Evolutionary conservation across 2,113 vertebrate genomes (phyloP), one percentile per base, ranked within the genome.

Genomic region (Antechinus stuartii): DNA sequence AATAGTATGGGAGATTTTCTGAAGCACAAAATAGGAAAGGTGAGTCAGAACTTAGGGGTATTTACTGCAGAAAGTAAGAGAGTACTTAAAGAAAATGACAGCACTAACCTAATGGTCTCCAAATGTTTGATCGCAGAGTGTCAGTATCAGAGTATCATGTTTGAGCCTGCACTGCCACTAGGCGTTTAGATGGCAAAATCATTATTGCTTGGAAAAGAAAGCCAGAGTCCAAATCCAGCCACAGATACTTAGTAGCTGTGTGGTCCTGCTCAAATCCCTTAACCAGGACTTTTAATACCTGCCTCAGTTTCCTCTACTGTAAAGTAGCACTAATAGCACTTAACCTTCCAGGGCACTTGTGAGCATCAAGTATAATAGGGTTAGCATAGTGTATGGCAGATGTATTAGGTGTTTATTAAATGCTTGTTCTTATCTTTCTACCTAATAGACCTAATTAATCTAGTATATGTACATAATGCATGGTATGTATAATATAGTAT

Each of bases 51-150:
- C 68, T 53, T 92, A 19, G 89, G 90, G 10, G 47, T 92, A 47
- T 90, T 93, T 96, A 25, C 91, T n/a, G 55, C 42, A 95, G 56
- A 92, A 55, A 42, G 16, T 94, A 68, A 76, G 47, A 26, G 30
- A 95, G 35, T n/a, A 61, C 90, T 90, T 27, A 95, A 3, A 93
- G 47, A 91, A 93, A 92, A 93, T 56, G 84, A 49, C 27, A 56
- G 49, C 23, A 0, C 26, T 93, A n/a, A 53, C 30, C 47, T 94
- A 55, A 92, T 84, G 35, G 19, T 84, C 68, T 42, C 68, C 68
- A 84, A 42, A 84, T 42, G 6, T 84, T 84, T 42, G n/a, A 42
- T 42, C 6, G 7, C 7, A 42, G 35, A 2, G 47, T 47, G 47
- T 47, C 47, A 47, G 2, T 47, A 47, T 47, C 7, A 42, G 35